These are phyloP conservation scores for Branchinecta lynchi DNA, from an alignment of 1,140 invertebrate species.

Conservation along the genomic window DNA sequence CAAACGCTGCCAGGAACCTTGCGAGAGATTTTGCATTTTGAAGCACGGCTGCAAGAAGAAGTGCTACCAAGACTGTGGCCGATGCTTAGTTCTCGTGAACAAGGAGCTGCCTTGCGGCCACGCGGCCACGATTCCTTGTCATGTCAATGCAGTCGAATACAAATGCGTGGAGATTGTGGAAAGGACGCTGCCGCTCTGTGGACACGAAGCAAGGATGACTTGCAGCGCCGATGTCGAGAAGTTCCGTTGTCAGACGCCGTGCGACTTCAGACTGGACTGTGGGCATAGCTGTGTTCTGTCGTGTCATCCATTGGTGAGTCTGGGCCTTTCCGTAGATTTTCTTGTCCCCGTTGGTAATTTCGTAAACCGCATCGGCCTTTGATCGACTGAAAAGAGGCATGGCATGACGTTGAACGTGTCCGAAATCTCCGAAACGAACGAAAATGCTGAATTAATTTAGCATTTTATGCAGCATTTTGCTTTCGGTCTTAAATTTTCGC, in stretches of 20 bases:
- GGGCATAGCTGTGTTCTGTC: constrained; percentile 20
- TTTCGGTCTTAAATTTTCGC: too few species aligned
- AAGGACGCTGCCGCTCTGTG: constrained; percentile 17
- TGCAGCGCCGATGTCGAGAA: constrained; percentile 15
- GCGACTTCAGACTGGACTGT: constrained; percentile 20
- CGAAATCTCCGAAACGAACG: too few species aligned
- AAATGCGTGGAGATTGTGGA: constrained; percentile 18
- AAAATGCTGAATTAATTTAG: too few species aligned
- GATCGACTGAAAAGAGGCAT: too few species aligned
- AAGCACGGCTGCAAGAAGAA: constrained; percentile 34
- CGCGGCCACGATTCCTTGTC: constrained; percentile 18
- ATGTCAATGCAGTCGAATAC: constrained; percentile 5
- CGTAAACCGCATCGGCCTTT: too few species aligned
- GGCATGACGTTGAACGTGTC: too few species aligned
- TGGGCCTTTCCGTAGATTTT: neutral
- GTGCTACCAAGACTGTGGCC: constrained; percentile 34
- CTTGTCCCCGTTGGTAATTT: neutral
- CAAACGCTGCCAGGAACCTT: constrained; percentile 22
- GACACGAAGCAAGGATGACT: constrained; percentile 17
- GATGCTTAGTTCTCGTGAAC: constrained; percentile 31
- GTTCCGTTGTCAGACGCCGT: constrained; percentile 13
- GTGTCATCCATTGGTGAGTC: constrained; percentile 15
- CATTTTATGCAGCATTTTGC: too few species aligned
- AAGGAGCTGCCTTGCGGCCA: constrained; percentile 36
- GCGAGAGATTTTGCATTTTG: constrained; percentile 31